Evolutionary conservation across 2,797 vertebrate species (phyloP).

Genomic region (Taenioides sp.): DNA sequence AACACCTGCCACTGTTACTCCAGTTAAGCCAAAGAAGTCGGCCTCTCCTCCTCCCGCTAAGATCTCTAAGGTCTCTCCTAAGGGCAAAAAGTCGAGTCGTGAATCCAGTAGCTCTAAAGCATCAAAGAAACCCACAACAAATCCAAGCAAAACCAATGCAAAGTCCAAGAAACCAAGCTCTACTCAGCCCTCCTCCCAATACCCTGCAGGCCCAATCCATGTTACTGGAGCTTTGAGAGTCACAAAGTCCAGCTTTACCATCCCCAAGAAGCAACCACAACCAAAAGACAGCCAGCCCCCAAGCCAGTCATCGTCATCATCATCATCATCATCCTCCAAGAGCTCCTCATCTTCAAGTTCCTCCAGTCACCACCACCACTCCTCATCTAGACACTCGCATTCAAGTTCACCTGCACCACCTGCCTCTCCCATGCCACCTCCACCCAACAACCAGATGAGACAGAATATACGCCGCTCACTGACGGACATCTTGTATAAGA

Average conservation of each 20-base stretch:
- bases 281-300: constrained; percentile 58
- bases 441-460: constrained; percentile 94
- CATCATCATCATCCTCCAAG: constrained; percentile 57
- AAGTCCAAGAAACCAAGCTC: constrained; percentile 74
- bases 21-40: constrained; percentile 62
- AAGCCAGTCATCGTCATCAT: constrained; percentile 27
- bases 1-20: constrained; percentile 60
- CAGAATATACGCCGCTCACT: constrained; percentile 96
- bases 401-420: constrained; percentile 42
- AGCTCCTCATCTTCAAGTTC: constrained; percentile 52
- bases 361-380: constrained; percentile 43
- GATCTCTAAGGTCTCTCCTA: constrained; percentile 60
- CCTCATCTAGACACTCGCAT: constrained; percentile 68
- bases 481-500: constrained; percentile 96
- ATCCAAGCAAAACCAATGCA: constrained; percentile 43
- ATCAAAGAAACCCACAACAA: constrained; percentile 64
- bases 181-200: constrained; percentile 50
- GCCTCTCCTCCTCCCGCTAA: constrained; percentile 35
- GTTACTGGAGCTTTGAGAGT: constrained; percentile 76
- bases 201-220: constrained; percentile 71
- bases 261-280: constrained; percentile 82
- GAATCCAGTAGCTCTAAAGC: constrained; percentile 53
- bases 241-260: constrained; percentile 80
- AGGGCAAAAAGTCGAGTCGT: constrained; percentile 76
- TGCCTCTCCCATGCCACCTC: constrained; percentile 70